A percentile compares a stretch with the other conserved stretches of the same genome.
Evolutionary conservation across 2,113 vertebrate species (phyloP).

Genomic region (Arizona elegans): DNA sequence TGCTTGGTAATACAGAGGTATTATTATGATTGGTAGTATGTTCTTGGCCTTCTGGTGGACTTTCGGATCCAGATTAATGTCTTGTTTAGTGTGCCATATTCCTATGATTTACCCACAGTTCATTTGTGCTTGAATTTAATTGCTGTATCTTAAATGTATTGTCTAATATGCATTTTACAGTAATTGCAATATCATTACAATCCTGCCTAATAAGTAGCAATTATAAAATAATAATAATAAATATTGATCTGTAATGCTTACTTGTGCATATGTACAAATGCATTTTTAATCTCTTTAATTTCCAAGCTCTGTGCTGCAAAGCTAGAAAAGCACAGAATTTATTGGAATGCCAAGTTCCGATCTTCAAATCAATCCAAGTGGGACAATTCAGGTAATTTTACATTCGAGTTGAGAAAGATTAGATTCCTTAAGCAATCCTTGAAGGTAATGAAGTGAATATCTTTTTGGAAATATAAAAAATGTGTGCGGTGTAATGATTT

Average conservation of each 20-base stretch:
- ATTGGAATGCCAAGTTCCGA: background rate
- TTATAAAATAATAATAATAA: background rate
- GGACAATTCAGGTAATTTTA: background rate
- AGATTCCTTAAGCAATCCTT: background rate
- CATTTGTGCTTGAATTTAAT: background rate
- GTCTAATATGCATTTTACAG: background rate
- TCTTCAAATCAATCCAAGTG: background rate
- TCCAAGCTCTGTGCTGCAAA: background rate
- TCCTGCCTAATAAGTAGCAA: background rate
- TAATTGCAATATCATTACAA: background rate
- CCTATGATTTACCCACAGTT: background rate
- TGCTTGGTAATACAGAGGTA: background rate
- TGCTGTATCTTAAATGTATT: background rate
- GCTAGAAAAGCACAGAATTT: background rate
- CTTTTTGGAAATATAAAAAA: background rate
- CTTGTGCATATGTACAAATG: background rate
- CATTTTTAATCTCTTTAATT: background rate
- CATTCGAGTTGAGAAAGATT: background rate
- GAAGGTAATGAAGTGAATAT: background rate
- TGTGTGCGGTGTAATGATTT: background rate
- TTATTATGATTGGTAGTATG: background rate
- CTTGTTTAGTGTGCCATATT: background rate
- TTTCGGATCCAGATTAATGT: background rate
- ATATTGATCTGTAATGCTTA: background rate
- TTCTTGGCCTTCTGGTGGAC: background rate